Evolutionary conservation across 2,888 invertebrate genomes (phyloP), one percentile per base, ranked within the genome.

Genomic region (Pardosa pseudoannulata): DNA sequence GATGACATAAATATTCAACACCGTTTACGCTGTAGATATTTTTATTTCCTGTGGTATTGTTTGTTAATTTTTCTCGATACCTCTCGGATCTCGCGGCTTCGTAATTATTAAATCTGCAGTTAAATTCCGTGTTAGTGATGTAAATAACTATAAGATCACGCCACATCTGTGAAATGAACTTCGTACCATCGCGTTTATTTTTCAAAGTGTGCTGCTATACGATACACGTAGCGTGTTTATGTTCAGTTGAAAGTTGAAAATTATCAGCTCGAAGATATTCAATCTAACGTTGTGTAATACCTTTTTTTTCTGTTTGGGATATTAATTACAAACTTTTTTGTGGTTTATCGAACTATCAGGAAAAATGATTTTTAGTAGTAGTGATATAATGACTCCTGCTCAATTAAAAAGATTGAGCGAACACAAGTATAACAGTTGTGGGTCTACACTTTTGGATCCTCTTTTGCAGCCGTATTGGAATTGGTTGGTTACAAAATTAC

Each of bases 391-490:
- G 72, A 83, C 87, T 28, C 62, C 87, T 89, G 94, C 94, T 90
- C 98, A 99, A 93, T 93, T 99, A 92, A 96, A 96, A 92, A 94
- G 96, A 92, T 94, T 99, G 88, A 95, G 95, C 91, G 97, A 98
- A 92, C 99, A 99, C 93, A 97, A 97, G 93, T 99, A 99, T 93
- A 96, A 96, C 91, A 96, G 96, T 92, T 94, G 95, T 90, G 96
- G 96, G 92, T 93, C 94, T 89, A 96, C 97, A 92, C 91, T 97
- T 90, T 93, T 97, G 91, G 98, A 99, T 93, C 95, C 96, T 89
- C 93, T 95, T 91, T 94, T 98, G 91, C 98, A 98, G 93, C 96
- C 96, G 72, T 99, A 97, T 95, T 99, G 99, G 99, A 95, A 96
- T 92, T 98, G 96, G 96, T 94, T 99, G 89, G 96, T 97, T 46